phyloP scores from a whole-genome alignment of 2,797 vertebrate genomes.

The Enoplosus armatus region DNA sequence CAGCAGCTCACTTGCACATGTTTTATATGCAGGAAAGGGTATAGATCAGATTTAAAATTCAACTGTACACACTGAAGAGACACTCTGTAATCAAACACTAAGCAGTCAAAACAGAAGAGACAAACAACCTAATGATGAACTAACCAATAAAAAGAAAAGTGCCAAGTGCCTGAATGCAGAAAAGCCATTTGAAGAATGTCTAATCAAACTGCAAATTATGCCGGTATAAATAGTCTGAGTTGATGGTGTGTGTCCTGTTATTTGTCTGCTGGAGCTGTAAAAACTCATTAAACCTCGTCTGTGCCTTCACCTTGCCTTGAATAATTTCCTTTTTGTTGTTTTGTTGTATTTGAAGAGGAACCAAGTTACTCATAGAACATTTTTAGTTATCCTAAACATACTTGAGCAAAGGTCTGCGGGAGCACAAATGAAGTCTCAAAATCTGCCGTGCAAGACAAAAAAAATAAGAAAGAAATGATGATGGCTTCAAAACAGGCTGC shows the following conservation, averaged over 20 bases:
- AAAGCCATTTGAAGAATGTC: constrained; percentile 1
- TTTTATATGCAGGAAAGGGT: constrained; percentile 2
- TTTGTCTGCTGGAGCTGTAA: constrained; percentile 22
- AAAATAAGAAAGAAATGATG: background rate
- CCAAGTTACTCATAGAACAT: constrained; percentile 17
- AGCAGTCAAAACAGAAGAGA: background rate
- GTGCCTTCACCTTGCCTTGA: constrained; percentile 5
- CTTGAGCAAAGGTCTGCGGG: background rate
- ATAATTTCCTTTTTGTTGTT: background rate
- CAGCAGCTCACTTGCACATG: background rate
- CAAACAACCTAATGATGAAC: constrained; percentile 14
- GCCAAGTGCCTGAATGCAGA: constrained; percentile 5
- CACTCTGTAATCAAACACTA: background rate
- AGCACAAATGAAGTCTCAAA: constrained; percentile 20
- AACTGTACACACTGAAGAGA: background rate
- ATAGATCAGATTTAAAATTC: constrained; percentile 10
- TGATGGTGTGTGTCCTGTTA: constrained; percentile 32
- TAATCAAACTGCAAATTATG: constrained; percentile 17
- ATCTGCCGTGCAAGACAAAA: background rate
- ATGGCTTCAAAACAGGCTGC: background rate
- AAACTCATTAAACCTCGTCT: constrained; percentile 33
- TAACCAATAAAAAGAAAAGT: background rate
- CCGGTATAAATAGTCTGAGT: constrained; percentile 25
- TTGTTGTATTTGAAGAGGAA: constrained; percentile 23
- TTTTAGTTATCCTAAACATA: background rate